Conservation (phyloP, 30 jellyfish, hydroid and myxozoan genomes). For the Aurelia coerulea region DNA sequence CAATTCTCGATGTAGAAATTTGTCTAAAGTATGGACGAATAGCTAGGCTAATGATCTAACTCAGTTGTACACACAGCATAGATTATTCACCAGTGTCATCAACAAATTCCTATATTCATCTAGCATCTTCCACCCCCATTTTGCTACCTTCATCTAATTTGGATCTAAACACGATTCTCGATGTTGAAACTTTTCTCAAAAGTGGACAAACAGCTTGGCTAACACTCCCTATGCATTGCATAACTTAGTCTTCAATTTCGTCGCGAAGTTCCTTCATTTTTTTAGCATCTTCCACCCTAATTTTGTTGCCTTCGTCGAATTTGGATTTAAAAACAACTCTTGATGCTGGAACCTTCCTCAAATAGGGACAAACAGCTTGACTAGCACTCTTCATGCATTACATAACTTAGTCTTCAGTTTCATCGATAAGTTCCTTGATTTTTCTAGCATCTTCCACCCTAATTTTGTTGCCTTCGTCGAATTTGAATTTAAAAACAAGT, state of each 20-base stretch:
- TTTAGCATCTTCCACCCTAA: constrained; percentile 53
- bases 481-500: constrained; percentile 37
- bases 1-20: too few relatives aligned
- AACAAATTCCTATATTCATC: too few relatives aligned
- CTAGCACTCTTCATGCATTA: too few relatives aligned
- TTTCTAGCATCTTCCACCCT: constrained; percentile 40
- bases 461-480: constrained; percentile 57
- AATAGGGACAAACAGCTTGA: constrained; percentile 61
- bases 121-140: constrained; percentile 23
- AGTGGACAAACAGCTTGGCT: constrained; percentile 49
- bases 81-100: too few relatives aligned
- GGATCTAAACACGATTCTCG: constrained; percentile 29
- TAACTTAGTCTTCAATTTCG: background rate
- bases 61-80: too few relatives aligned
- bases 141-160: constrained; percentile 26
- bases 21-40: too few relatives aligned
- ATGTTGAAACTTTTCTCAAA: constrained; percentile 42
- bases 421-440: constrained; percentile 25
- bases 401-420: background rate
- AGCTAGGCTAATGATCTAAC: too few relatives aligned
- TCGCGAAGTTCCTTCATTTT: constrained; percentile 22
- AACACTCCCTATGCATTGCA: too few relatives aligned
- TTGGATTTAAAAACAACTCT: constrained; percentile 36
- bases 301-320: constrained; percentile 32
- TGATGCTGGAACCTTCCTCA: constrained; percentile 39